Conservation (phyloP, 2,797 vertebrate species). For the Alfaro cultratus region DNA sequence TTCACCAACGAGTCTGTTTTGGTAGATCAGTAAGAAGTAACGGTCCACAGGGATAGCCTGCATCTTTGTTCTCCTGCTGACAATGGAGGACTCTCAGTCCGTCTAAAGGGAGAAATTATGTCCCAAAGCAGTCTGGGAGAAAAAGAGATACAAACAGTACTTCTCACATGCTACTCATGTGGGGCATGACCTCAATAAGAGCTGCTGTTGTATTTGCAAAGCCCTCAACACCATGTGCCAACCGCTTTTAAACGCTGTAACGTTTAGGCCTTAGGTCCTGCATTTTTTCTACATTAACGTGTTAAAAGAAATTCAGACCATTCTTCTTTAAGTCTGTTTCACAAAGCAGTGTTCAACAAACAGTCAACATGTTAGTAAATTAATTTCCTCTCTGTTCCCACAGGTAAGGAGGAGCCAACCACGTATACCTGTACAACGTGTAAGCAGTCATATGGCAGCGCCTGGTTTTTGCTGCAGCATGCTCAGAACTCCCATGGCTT, state of each 20-base stretch:
- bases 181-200: constrained; percentile 78
- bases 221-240: constrained; percentile 66
- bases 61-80: constrained; percentile 80
- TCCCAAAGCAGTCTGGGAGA: constrained; percentile 74
- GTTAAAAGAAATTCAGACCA: not conserved
- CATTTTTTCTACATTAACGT: not conserved
- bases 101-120: constrained; percentile 70
- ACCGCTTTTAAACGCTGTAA: constrained; percentile 64
- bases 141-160: constrained; percentile 60
- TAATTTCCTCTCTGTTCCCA: constrained; percentile 73
- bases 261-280: constrained; percentile 58
- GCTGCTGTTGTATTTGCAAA: constrained; percentile 68
- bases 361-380: not conserved
- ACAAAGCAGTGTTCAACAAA: not conserved
- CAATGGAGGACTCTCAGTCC: constrained; percentile 72
- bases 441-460: constrained; percentile 98
- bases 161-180: constrained; percentile 77
- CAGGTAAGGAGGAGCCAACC: constrained; percentile 99
- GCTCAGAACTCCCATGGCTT: constrained; percentile 99
- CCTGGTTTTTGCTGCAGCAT: constrained; percentile 99
- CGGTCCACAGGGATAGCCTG: constrained; percentile 61
- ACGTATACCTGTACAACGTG: constrained; percentile 99
- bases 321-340: not conserved
- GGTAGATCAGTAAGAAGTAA: constrained; percentile 74
- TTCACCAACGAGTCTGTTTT: constrained; percentile 61